Conservation (phyloP, 53 echinoderm and acorn worm species). For the Antedon mediterranea region DNA sequence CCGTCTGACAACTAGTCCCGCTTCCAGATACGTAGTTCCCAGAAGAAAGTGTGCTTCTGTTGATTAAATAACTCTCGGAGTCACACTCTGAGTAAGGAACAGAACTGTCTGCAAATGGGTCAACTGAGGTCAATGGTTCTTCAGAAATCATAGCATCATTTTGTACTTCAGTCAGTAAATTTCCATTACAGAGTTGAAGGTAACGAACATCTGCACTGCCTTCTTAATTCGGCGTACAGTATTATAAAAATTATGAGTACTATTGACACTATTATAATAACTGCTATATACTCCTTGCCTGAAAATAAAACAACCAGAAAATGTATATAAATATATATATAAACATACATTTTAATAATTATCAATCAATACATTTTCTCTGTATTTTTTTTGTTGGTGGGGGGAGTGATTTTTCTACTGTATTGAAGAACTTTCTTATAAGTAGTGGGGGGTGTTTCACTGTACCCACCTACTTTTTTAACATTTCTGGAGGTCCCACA, state of each 20-base stretch:
- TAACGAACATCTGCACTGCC: not conserved
- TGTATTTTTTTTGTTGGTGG: no score
- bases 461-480: no score
- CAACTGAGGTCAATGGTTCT: not conserved
- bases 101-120: not conserved
- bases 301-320: no score
- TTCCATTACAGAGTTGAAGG: not conserved
- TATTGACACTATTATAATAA: not conserved
- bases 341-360: no score
- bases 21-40: not conserved
- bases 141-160: not conserved
- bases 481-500: no score
- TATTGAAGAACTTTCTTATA: no score
- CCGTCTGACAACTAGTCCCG: not conserved
- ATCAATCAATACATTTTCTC: no score
- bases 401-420: no score
- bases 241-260: not conserved
- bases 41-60: not conserved
- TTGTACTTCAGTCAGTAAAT: not conserved
- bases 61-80: not conserved
- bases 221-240: not conserved
- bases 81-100: not conserved
- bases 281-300: no score
- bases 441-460: no score
- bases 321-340: no score